A percentile compares a stretch with the other conserved stretches of the same genome.
phyloP scores from a whole-genome alignment of 2,888 invertebrate genomes.

The Pandemis corylana region DNA sequence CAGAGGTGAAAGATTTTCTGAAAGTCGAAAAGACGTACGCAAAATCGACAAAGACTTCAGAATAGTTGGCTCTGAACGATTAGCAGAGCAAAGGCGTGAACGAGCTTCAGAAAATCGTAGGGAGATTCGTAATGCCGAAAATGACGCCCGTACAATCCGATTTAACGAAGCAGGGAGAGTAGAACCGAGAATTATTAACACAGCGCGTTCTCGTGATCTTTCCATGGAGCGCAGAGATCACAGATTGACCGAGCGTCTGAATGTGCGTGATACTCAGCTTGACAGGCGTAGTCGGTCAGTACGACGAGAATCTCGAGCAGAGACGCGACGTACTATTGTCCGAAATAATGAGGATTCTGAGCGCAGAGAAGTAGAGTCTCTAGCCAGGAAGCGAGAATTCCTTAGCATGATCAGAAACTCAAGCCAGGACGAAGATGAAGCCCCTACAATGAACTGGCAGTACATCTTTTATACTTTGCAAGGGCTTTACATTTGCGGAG shows the following conservation, averaged over 20 bases:
- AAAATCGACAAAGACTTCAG: slow-evolving; percentile 2
- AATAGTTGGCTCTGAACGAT: slow-evolving; percentile 1
- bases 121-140: slow-evolving; percentile 6
- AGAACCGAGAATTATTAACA: slow-evolving; percentile 5
- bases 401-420: slow-evolving; percentile 39
- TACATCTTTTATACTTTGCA: slow-evolving; percentile 70
- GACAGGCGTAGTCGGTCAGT: slow-evolving; percentile 16
- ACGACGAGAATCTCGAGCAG: slow-evolving; percentile 24
- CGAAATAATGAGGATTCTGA: slow-evolving; percentile 34
- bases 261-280: slow-evolving; percentile 3
- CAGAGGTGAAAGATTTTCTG: slow-evolving; percentile 12
- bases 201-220: slow-evolving; percentile 11
- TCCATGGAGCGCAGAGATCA: slow-evolving; percentile 12
- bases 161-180: not conserved
- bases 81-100: slow-evolving; percentile 10
- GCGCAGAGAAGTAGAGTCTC: slow-evolving; percentile 44
- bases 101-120: slow-evolving; percentile 3
- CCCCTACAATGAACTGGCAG: slow-evolving; percentile 58
- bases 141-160: slow-evolving; percentile 8
- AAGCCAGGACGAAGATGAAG: slow-evolving; percentile 43
- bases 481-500: slow-evolving; percentile 65
- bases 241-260: slow-evolving; percentile 19
- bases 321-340: slow-evolving; percentile 13
- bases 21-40: slow-evolving; percentile 19
- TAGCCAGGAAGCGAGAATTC: slow-evolving; percentile 43